Evolutionary conservation across 2,888 invertebrate genomes (phyloP), one percentile per base, ranked within the genome.

Genomic region (Hypomecis atomaria): DNA sequence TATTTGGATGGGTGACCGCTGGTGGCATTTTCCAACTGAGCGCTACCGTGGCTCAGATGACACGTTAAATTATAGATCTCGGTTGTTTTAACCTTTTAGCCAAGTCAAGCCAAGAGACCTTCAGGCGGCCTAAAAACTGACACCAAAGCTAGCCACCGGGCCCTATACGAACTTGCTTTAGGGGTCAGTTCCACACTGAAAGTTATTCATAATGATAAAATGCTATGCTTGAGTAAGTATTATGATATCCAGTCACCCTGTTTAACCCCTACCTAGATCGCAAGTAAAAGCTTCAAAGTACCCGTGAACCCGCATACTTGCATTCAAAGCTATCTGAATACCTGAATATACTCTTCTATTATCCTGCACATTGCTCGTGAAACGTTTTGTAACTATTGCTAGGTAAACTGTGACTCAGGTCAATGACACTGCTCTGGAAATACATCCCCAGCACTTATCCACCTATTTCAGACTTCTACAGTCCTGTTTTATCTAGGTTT

Each of bases 351-450:
- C 43, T 44, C 55, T 44, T 55, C 44, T n/a, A 50, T 61, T 58
- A 49, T 57, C 37, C 53, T 47, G 23, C 6, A 36, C 33, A 36
- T 52, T 45, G n/a, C 45, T 45, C 34, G 37, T 45, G 42, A 36
- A 37, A 55, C 6, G 10, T n/a, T 23, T 54, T 23, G 11, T 44
- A 37, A 9, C 11, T 40, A 57, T 7, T 48, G 7, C 47, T n/a
- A 8, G 2, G 6, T 45, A 56, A 40, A 9, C 58, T 49, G 13
- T 43, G 11, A 59, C 64, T 55, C 56, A 69, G 78, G 71, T 71
- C 75, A 65, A 63, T 57, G 78, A 78, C 74, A 72, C 65, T 54
- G 44, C 55, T 69, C 70, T 76, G 69, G 8, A 71, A 70, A 71
- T 72, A 56, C 53, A 50, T 73, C 63, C 57, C 61, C 66, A 71